Evolutionary conservation across 35 echinoderm and acorn worm genomes (phyloP), one percentile per base, ranked within the genome.

Genomic region (Apostichopus japonicus): DNA sequence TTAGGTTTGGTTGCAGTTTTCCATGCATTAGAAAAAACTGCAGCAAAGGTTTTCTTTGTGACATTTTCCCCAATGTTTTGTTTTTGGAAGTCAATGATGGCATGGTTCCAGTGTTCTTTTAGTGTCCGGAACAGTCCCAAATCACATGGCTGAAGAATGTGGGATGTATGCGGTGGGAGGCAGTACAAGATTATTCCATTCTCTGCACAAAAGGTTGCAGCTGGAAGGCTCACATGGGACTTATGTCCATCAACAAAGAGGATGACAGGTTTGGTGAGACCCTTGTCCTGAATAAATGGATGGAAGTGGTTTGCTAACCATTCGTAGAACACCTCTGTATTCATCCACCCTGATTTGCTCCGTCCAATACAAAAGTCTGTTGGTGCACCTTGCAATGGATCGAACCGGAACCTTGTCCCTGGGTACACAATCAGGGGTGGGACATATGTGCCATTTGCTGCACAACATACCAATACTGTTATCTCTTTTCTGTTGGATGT

Each of bases 311-410:
- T 92, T 59, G 77, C 55, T 23, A 65, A 8, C 90, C 78, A 92
- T 63, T 92, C 90, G 58, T 56, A 92, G 62, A 92, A 92, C 5
- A 92, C 57, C 54, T 54, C 73, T 9, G 51, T 55, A 59, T 92
- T 56, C 4, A 80, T 92, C 90, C 90, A 92, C 6, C 90, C 90
- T 79, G 79, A 79, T 54, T 4, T 6, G 0, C 75, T 23, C 16
- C 90, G 54, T 61, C 90, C 90, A n/a, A 92, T 27, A 80, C 44
- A 92, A 5, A 13, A 80, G 13, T 54, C 77, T 23, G 23, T 9
- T 57, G 90, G 90, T 93, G 78, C 92, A 81, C 92, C 94, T 93
- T 80, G 86, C 11, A 93, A 56, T 25, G 92, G 92, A 21, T 90
- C 55, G 6, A 56, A 78, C 54, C 70, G 15, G 17, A 96, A 92